Evolutionary conservation across 2,888 invertebrate genomes (phyloP), one percentile per base, ranked within the genome.

Genomic region (Drosophila demipolita): DNA sequence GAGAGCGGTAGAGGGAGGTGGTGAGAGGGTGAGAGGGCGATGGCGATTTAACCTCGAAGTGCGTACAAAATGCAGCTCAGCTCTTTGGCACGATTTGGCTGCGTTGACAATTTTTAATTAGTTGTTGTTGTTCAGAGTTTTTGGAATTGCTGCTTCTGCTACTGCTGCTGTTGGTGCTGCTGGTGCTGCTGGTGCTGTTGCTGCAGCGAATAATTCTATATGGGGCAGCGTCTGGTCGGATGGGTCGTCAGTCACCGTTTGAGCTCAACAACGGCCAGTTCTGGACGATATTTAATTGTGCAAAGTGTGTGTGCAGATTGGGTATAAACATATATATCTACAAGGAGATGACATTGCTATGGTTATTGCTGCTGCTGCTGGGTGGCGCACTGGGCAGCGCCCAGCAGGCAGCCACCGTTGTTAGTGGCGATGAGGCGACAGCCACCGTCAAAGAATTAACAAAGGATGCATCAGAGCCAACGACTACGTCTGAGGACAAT

Each of bases 151-250:
- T 54, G 63, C 15, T 42, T 61, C 48, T 53, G 59, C 45, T 38
- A 9, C n/a, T 42, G 40, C 5, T 40, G n/a, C 4, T n/a, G 40
- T 7, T 38, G 42, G 20, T 20, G 42, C 8, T 17, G 38, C 6
- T 17, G 36, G 38, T 54, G 63, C 15, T 42, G 58, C 48, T 53
- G 59, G 40, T 38, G 45, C 8, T 17, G 38, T 8, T 17, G 36
- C 17, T 35, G 59, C 45, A 52, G 63, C 50, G 64, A 4, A 84
- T 79, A 90, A 84, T 82, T 87, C 86, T 91, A 91, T 91, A 91
- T 91, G 83, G 89, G 67, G 70, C 72, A 67, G 80, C 66, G 75
- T 73, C 54, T 66, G 60, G 29, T 36, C 53, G 38, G 42, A 36
- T 72, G 67, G 60, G 63, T 48, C 82, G 80, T 89, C 90, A 91